Percentiles rank a stretch among this genome's conserved stretches.
Conservation (phyloP, 2,797 vertebrate species). For the Naso thynnoides region DNA sequence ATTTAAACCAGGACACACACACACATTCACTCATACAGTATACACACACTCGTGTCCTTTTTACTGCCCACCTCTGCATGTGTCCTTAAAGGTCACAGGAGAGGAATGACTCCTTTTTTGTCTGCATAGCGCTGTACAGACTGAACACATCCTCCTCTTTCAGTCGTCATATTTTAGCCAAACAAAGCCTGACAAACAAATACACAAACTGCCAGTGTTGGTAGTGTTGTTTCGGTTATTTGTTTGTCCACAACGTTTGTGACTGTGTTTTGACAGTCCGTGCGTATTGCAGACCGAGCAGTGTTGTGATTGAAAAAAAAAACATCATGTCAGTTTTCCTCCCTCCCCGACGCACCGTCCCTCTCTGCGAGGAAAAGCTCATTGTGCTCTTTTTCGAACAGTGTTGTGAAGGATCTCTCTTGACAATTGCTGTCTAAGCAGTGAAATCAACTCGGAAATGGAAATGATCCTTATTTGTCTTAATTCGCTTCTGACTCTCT, state of each 20-base stretch:
- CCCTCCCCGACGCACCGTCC: conserved; percentile 9
- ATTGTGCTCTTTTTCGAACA: conserved; percentile 83
- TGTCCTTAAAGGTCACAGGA: conserved; percentile 73
- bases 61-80: conserved; percentile 84
- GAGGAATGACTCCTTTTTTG: conserved; percentile 49
- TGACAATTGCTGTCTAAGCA: conserved; percentile 87
- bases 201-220: conserved; percentile 37
- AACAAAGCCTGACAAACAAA: conserved; percentile 71
- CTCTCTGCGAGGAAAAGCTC: conserved; percentile 41
- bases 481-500: conserved; percentile 67
- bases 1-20: conserved; percentile 75
- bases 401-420: conserved; percentile 77
- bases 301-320: conserved; percentile 77
- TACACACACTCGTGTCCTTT: conserved; percentile 64
- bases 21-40: conserved; percentile 30
- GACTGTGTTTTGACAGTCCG: conserved; percentile 80
- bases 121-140: conserved; percentile 81
- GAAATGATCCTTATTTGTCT: conserved; percentile 73
- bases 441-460: conserved; percentile 73
- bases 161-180: conserved; percentile 68
- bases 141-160: conserved; percentile 77
- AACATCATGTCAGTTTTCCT: conserved; percentile 28
- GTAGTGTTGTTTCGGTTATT: conserved; percentile 51
- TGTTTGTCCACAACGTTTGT: conserved; percentile 63
- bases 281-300: conserved; percentile 82